phyloP scores from a whole-genome alignment of 2,888 invertebrate genomes.

The Frankliniella intonsa region DNA sequence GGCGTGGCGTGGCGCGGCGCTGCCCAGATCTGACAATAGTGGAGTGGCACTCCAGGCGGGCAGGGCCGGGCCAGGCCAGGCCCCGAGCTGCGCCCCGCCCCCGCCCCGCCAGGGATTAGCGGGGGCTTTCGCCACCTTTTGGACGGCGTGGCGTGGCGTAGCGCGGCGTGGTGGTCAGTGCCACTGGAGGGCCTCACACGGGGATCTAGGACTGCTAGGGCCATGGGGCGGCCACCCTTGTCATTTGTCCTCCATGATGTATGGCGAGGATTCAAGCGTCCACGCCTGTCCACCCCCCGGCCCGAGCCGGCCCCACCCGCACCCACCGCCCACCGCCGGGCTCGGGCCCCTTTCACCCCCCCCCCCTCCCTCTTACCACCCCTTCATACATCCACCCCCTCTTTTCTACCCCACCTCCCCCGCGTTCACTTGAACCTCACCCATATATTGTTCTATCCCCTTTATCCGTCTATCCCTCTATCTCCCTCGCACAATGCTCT shows the following conservation, averaged over 20 bases:
- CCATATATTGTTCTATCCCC: conserved; percentile 4
- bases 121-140: conserved; percentile 14
- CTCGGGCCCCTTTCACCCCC: neutral
- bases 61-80: no score
- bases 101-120: neutral
- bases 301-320: neutral
- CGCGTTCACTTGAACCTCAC: conserved; percentile 6
- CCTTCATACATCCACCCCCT: neutral
- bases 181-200: neutral
- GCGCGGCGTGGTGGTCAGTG: neutral
- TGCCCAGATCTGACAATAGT: no score
- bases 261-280: conserved; percentile 7
- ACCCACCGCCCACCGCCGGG: neutral
- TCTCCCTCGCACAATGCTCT: neutral
- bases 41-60: no score
- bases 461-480: neutral
- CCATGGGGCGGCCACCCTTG: neutral
- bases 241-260: conserved; percentile 19
- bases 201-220: neutral
- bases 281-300: neutral
- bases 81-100: neutral
- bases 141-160: neutral
- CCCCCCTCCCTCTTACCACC: neutral
- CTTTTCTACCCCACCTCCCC: neutral
- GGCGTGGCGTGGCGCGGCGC: no score